These are phyloP conservation scores for Lophius americanus DNA, from an alignment of 2,797 vertebrate species.

Conservation along the genomic window DNA sequence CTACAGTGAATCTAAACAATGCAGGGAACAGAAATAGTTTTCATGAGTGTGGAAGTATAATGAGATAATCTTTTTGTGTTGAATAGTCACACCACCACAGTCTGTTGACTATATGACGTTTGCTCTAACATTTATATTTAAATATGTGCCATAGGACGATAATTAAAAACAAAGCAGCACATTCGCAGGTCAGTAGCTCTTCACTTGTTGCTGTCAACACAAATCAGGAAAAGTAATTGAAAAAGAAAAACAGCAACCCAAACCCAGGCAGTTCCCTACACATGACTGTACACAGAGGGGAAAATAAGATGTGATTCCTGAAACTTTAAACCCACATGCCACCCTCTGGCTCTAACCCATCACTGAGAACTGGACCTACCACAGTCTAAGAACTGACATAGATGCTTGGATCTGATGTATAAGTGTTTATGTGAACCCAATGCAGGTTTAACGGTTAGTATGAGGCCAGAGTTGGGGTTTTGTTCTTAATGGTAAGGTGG, in stretches of 20 bases:
- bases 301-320: constrained; percentile 77
- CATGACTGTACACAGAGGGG: constrained; percentile 26
- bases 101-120: constrained; percentile 18
- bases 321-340: constrained; percentile 81
- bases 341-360: constrained; percentile 82
- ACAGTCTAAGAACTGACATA: constrained; percentile 57
- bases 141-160: constrained; percentile 18
- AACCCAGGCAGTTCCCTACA: constrained; percentile 23
- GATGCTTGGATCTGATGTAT: constrained; percentile 50
- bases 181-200: constrained; percentile 22
- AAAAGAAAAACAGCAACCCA: constrained; percentile 35
- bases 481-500: constrained; percentile 60
- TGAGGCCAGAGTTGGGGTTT: constrained; percentile 64
- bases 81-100: constrained; percentile 6
- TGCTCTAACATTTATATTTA: constrained; percentile 22
- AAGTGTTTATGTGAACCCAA: constrained; percentile 56
- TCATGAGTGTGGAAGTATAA: constrained; percentile 15
- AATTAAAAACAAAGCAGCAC: constrained; percentile 16
- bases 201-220: constrained; percentile 51
- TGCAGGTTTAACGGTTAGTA: constrained; percentile 71
- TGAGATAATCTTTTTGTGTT: constrained; percentile 12
- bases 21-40: neutral
- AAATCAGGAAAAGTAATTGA: constrained; percentile 20
- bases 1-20: neutral
- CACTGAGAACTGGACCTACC: constrained; percentile 76